Evolutionary conservation across 2,797 vertebrate genomes (phyloP).

Genomic region (Limnodromus scolopaceus): DNA sequence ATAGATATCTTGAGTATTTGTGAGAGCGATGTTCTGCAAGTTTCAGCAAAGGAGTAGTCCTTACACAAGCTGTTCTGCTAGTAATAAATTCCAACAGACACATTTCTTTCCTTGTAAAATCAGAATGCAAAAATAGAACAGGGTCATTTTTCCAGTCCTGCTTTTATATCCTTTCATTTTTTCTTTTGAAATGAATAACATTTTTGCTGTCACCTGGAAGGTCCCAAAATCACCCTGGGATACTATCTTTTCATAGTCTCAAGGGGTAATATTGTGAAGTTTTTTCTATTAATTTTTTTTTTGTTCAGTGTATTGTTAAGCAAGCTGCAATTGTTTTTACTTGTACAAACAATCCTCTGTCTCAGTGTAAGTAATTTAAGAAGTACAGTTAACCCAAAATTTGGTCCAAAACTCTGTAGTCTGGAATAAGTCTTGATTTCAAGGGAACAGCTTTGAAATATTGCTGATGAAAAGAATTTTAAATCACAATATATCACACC

Average conservation of each 20-base stretch:
- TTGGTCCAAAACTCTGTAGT: neutral
- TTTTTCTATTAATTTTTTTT: neutral
- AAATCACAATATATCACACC: neutral
- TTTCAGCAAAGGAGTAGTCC: neutral
- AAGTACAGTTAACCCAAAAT: neutral
- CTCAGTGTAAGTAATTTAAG: neutral
- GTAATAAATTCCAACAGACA: neutral
- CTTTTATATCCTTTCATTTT: neutral
- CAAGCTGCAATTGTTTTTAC: neutral
- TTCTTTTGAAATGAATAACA: neutral
- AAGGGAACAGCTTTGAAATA: neutral
- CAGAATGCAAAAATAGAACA: neutral
- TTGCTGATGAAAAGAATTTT: neutral
- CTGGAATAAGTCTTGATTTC: neutral
- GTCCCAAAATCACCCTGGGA: neutral
- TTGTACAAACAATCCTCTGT: neutral
- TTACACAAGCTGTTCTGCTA: neutral
- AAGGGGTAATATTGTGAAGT: neutral
- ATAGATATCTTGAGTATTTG: neutral
- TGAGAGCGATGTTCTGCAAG: fast-evolving
- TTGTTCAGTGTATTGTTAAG: neutral
- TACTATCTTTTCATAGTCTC: neutral
- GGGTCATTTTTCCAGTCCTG: neutral
- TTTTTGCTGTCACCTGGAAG: neutral
- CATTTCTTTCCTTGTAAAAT: neutral